Conservation (phyloP, 2,888 invertebrate species). For the Conchocele bisecta region DNA sequence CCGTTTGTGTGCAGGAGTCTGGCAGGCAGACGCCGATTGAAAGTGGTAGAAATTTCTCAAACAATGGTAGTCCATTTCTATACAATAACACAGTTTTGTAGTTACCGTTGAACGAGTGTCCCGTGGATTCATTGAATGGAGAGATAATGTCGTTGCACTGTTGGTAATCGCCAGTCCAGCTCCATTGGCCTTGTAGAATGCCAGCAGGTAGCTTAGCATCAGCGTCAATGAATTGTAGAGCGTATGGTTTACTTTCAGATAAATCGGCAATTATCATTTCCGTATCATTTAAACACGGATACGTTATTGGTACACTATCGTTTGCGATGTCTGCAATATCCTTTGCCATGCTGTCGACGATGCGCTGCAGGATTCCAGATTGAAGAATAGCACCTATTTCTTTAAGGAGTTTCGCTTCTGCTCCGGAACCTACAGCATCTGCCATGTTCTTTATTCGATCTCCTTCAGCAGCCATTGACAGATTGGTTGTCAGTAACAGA, state of each 20-base stretch:
- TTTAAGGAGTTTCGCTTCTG: too few species aligned
- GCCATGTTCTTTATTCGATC: too few species aligned
- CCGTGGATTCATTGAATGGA: conserved; percentile 4
- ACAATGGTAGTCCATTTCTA: background rate
- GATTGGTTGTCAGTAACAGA: too few species aligned
- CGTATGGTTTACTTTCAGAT: background rate
- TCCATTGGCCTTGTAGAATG: conserved; percentile 21
- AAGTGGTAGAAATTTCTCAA: background rate
- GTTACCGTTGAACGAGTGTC: conserved; percentile 22
- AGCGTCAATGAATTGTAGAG: conserved; percentile 31
- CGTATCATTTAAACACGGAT: conserved; percentile 46
- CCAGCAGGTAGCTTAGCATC: conserved; percentile 33
- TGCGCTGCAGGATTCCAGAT: too few species aligned
- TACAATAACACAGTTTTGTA: conserved; percentile 24
- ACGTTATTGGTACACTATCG: too few species aligned
- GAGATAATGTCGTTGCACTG: conserved; percentile 24
- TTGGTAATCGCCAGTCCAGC: conserved; percentile 39
- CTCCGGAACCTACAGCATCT: too few species aligned
- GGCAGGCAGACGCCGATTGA: conserved; percentile 38
- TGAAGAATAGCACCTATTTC: too few species aligned
- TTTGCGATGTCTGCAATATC: too few species aligned
- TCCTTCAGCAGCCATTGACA: too few species aligned
- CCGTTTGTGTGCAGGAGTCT: conserved; percentile 16
- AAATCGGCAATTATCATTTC: conserved; percentile 17
- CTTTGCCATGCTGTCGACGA: too few species aligned